Conservation (phyloP, 1,140 invertebrate species). For the Tetramorium simillimum region DNA sequence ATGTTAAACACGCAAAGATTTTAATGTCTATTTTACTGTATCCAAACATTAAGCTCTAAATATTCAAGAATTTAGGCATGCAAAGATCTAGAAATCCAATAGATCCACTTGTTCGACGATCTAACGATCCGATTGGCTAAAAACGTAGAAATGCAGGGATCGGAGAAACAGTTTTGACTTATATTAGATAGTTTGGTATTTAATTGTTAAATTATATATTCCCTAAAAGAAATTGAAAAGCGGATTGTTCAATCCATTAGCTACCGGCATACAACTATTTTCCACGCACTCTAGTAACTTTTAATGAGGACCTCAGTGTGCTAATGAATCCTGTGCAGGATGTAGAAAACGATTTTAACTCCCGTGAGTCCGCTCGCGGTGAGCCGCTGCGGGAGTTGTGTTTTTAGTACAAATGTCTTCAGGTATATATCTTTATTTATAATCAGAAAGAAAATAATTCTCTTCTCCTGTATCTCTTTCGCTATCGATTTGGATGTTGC, state of each 20-base stretch:
- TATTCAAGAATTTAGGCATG: neutral
- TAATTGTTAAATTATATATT: neutral
- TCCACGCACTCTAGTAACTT: neutral
- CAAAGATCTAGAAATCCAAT: neutral
- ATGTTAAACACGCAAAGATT: neutral
- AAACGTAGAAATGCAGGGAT: conserved; percentile 3
- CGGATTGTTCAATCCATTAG: neutral
- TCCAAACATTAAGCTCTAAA: neutral
- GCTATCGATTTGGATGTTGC: conserved; percentile 27
- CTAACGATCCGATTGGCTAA: neutral
- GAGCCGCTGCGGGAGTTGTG: conserved; percentile 14
- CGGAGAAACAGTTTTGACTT: conserved; percentile 1
- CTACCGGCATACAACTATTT: conserved; percentile 20
- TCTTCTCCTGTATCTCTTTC: conserved; percentile 31
- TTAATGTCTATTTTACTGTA: neutral
- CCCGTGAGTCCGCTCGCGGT: neutral
- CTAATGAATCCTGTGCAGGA: conserved; percentile 42
- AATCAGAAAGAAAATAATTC: conserved; percentile 30
- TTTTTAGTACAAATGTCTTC: conserved; percentile 73
- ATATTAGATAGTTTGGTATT: neutral
- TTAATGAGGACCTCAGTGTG: conserved; percentile 1
- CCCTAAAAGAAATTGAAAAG: conserved; percentile 4
- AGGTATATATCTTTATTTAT: conserved; percentile 67
- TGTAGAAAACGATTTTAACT: conserved; percentile 60
- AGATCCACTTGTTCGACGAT: neutral